phyloP scores from a whole-genome alignment of 92 coral and sea anemone species.

The Isaurus tuberculatus region DNA sequence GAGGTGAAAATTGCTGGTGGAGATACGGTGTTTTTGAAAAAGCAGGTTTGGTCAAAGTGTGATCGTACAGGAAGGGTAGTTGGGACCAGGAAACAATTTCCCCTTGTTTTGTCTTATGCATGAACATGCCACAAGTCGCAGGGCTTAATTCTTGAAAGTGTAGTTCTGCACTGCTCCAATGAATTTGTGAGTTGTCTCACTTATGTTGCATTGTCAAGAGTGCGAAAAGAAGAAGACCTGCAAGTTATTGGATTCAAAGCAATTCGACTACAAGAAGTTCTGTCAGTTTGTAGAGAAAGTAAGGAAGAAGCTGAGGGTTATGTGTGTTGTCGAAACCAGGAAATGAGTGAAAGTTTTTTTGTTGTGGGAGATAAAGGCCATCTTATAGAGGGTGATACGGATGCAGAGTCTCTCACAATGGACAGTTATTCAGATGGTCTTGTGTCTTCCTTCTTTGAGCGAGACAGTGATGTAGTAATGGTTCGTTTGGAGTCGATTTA shows the following conservation, averaged over 20 bases:
- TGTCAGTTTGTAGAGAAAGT: conserved; percentile 10
- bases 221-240: conserved; percentile 2
- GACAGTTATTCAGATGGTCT: conserved; percentile 38
- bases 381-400: conserved; percentile 16
- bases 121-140: conserved; percentile 37
- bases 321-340: neutral
- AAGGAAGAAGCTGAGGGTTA: neutral
- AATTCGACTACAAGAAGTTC: neutral
- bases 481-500: conserved; percentile 32
- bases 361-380: neutral
- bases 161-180: conserved; percentile 35
- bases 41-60: neutral
- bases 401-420: conserved; percentile 47
- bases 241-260: neutral
- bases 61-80: conserved; percentile 9
- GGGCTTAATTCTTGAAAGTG: conserved; percentile 26
- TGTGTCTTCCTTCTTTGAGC: conserved; percentile 38
- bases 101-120: conserved; percentile 36
- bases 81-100: conserved; percentile 38
- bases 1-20: neutral
- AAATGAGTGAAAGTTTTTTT: neutral
- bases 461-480: neutral
- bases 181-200: conserved; percentile 40
- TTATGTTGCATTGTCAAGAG: conserved; percentile 40
- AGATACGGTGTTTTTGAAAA: neutral